phyloP scores from a whole-genome alignment of 30 jellyfish, hydroid and myxozoan species.

The Aurelia aurita region DNA sequence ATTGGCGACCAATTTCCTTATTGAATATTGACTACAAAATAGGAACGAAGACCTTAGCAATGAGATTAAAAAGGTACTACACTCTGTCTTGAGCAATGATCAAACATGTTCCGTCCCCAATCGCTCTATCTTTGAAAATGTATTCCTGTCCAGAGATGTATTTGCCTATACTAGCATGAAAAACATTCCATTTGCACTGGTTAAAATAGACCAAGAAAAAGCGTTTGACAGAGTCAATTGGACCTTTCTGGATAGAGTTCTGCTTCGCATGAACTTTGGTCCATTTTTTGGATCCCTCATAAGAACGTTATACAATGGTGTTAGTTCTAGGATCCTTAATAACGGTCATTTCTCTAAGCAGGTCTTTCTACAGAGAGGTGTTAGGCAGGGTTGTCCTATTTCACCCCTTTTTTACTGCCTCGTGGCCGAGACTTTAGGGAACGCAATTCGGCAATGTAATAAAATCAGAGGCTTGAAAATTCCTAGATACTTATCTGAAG shows the following conservation, averaged over 20 bases:
- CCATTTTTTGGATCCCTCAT: neutral
- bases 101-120: constrained; percentile 68
- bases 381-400: neutral
- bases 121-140: constrained; percentile 35
- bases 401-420: neutral
- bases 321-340: neutral
- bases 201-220: constrained; percentile 59
- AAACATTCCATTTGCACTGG: constrained; percentile 1
- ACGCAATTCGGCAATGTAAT: too few relatives aligned
- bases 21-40: constrained; percentile 38
- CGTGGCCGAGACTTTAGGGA: neutral
- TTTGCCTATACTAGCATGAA: constrained; percentile 5
- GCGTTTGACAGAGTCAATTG: constrained; percentile 73
- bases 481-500: too few relatives aligned
- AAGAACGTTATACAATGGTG: neutral
- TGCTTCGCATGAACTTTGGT: constrained; percentile 31
- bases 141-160: constrained; percentile 30
- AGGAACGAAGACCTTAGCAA: constrained; percentile 32
- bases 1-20: constrained; percentile 61
- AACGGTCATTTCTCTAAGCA: constrained; percentile 41
- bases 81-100: neutral
- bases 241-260: constrained; percentile 19
- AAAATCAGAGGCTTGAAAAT: too few relatives aligned
- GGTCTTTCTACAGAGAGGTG: neutral
- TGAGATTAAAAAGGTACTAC: constrained; percentile 12